A percentile compares a stretch with the other conserved stretches of the same genome.
These are phyloP conservation scores for Rhabdomys dilectus DNA, from an alignment of 2,113 vertebrate species.

Conservation along the genomic window DNA sequence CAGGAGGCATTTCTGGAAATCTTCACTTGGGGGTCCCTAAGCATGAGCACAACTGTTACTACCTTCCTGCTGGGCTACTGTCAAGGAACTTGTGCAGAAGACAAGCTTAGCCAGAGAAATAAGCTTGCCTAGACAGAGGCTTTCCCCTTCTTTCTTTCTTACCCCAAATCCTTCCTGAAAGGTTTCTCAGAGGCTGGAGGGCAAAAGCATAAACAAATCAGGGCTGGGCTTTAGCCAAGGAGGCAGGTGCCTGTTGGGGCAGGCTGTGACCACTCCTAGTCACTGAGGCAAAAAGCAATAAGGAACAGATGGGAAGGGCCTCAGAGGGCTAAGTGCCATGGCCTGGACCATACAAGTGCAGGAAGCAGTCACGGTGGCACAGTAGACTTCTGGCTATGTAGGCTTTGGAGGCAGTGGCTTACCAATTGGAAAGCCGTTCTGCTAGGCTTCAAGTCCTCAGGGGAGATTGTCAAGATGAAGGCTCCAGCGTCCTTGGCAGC, in stretches of 20 bases:
- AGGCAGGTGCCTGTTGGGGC: slow-evolving; percentile 16
- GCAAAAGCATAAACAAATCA: background rate
- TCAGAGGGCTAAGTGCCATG: no score
- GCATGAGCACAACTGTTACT: background rate
- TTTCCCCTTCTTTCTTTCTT: background rate
- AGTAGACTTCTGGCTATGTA: fast-evolving
- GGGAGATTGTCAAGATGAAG: background rate
- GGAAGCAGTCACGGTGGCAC: background rate
- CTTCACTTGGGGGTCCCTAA: background rate
- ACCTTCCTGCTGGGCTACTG: background rate
- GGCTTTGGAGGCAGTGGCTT: background rate
- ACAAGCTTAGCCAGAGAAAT: background rate
- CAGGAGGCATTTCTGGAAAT: background rate
- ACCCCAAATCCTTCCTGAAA: background rate
- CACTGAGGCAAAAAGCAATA: background rate
- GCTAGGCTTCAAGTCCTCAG: background rate
- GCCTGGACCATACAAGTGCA: background rate
- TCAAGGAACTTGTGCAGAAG: background rate
- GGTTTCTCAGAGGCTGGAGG: background rate
- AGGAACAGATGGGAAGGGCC: background rate
- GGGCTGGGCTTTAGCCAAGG: background rate
- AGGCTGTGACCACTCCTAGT: background rate
- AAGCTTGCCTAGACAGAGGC: background rate
- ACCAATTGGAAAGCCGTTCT: background rate
- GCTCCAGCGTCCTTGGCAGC: background rate